Conservation (phyloP, 1,140 invertebrate genomes). For the Sminthurinus signatus region DNA sequence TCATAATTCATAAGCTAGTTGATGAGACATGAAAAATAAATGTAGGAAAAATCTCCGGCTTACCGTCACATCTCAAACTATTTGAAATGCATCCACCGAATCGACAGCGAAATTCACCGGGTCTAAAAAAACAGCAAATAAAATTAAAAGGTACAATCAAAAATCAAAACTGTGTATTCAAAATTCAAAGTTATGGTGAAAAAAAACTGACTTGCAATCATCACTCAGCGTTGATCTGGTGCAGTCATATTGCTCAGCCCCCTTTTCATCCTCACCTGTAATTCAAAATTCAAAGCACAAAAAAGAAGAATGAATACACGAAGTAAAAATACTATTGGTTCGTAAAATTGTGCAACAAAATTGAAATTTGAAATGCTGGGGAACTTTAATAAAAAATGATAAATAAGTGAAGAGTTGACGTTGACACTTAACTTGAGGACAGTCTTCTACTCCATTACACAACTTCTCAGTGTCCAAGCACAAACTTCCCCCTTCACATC, state of each 20-base stretch:
- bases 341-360: too few relatives aligned
- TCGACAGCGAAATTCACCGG: slow-evolving; percentile 20
- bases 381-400: too few relatives aligned
- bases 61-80: slow-evolving; percentile 9
- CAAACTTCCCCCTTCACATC: slow-evolving; percentile 12
- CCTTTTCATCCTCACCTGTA: slow-evolving; percentile 33
- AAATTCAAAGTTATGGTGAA: background rate
- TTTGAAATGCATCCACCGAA: slow-evolving; percentile 29
- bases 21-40: background rate
- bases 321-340: too few relatives aligned
- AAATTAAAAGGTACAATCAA: background rate
- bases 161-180: background rate
- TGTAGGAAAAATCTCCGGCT: background rate
- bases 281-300: too few relatives aligned
- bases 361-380: too few relatives aligned
- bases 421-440: too few relatives aligned
- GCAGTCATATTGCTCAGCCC: slow-evolving; percentile 7
- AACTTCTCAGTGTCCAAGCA: slow-evolving; percentile 31
- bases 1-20: background rate
- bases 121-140: slow-evolving; percentile 6
- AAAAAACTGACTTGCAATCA: slow-evolving; percentile 16
- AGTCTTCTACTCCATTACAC: slow-evolving; percentile 30
- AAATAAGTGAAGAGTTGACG: too few relatives aligned
- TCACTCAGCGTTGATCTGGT: slow-evolving; percentile 18
- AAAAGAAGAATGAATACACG: too few relatives aligned